phyloP scores from a whole-genome alignment of 2,888 invertebrate genomes.

The Drosophila subsilvestris region DNA sequence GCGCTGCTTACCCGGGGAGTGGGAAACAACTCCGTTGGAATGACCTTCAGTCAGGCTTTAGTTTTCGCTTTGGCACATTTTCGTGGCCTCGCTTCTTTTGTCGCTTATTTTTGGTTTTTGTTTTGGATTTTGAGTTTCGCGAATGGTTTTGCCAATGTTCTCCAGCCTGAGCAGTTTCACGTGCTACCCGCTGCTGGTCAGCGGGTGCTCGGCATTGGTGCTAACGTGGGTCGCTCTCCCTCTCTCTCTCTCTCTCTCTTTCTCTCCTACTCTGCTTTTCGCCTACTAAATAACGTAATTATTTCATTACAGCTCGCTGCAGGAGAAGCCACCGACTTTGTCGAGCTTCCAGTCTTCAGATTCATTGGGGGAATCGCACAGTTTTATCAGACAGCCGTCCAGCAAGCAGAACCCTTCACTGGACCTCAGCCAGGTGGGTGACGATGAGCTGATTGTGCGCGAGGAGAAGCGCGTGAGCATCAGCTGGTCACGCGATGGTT shows the following conservation, averaged over 20 bases:
- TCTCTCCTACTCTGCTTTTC: neutral
- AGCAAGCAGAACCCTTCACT: slow-evolving; percentile 46
- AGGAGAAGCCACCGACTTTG: slow-evolving; percentile 75
- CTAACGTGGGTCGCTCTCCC: slow-evolving; percentile 67
- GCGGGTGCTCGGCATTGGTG: slow-evolving; percentile 79
- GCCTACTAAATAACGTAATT: neutral
- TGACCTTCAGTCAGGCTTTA: slow-evolving; percentile 75
- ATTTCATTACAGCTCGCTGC: slow-evolving; percentile 72
- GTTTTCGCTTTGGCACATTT: slow-evolving; percentile 61
- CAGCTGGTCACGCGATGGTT: slow-evolving; percentile 83
- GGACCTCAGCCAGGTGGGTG: slow-evolving; percentile 69
- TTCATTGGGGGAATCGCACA: slow-evolving; percentile 65
- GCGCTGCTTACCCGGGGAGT: neutral
- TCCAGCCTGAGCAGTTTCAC: slow-evolving; percentile 81
- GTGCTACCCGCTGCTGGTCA: slow-evolving; percentile 81
- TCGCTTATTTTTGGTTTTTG: slow-evolving; percentile 60
- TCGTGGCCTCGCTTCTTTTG: slow-evolving; percentile 47
- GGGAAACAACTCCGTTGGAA: slow-evolving; percentile 21
- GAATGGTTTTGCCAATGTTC: slow-evolving; percentile 75
- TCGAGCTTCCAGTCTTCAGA: slow-evolving; percentile 69
- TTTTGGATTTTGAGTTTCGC: slow-evolving; percentile 53
- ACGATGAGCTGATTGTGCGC: slow-evolving; percentile 80
- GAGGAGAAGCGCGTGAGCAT: slow-evolving; percentile 83
- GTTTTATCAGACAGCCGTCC: slow-evolving; percentile 74
- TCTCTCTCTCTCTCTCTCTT: too few species aligned